Conservation (phyloP, 1,140 invertebrate genomes). For the Drosophila saltans region DNA sequence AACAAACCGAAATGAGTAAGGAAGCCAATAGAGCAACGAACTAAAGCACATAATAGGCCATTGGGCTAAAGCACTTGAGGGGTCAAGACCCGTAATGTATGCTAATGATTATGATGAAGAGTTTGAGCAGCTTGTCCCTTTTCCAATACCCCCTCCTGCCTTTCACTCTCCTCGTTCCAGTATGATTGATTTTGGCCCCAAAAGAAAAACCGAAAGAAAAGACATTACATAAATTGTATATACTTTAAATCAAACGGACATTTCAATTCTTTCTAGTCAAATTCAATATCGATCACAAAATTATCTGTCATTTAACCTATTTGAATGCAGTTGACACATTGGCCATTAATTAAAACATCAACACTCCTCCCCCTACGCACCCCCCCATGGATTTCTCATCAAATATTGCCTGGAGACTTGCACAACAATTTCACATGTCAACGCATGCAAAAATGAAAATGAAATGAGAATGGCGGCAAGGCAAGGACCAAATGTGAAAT, state of each 20-base stretch:
- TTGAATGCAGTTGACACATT: slow-evolving; percentile 62
- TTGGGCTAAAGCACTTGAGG: slow-evolving; percentile 65
- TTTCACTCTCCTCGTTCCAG: neutral
- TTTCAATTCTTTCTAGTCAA: slow-evolving; percentile 12
- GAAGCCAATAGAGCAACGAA: slow-evolving; percentile 67
- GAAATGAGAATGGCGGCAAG: slow-evolving; percentile 9
- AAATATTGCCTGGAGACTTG: slow-evolving; percentile 69
- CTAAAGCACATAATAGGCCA: slow-evolving; percentile 71
- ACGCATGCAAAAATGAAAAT: slow-evolving; percentile 63
- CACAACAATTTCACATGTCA: slow-evolving; percentile 73
- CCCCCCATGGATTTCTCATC: slow-evolving; percentile 34
- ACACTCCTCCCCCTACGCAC: slow-evolving; percentile 25
- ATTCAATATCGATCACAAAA: slow-evolving; percentile 39
- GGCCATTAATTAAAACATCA: slow-evolving; percentile 71
- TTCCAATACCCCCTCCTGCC: neutral
- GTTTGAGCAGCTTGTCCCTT: slow-evolving; percentile 24
- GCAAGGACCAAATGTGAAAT: slow-evolving; percentile 53
- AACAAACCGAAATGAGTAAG: slow-evolving; percentile 46
- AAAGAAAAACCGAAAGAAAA: too few species aligned
- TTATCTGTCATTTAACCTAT: slow-evolving; percentile 64
- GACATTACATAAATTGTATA: neutral
- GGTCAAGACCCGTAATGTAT: slow-evolving; percentile 66
- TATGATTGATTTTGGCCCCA: slow-evolving; percentile 51
- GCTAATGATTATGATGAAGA: slow-evolving; percentile 69
- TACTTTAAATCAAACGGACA: neutral